Base-by-base conservation (phyloP, 2,113 vertebrate genomes). In the Entomyzon cyanotis region DNA sequence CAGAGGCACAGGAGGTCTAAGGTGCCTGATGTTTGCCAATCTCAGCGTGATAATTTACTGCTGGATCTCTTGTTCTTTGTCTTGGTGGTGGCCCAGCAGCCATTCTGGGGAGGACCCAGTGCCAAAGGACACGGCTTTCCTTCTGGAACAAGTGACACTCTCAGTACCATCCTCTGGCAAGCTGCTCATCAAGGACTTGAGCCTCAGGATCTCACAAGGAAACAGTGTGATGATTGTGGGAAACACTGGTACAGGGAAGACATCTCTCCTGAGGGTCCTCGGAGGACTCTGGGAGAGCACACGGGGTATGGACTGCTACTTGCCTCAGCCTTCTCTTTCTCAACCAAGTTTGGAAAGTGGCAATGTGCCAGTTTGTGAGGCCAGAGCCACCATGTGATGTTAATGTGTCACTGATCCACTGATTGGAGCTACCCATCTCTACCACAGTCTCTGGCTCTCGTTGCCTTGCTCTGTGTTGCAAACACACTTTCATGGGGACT, bases 191-290 rank as follows among this genome's bases (percentile, higher is more conserved):
- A 98, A 98, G 91, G 98, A 99, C 14, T 97, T 99, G 96, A 99
- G 92, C 90, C 97, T 99, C 87, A 98, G 92, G 90, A 97, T 99
- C 93, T 98, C 97, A 4, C 94, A 99, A 84, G 99, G 99, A n/a
- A 97, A 96, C 67, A 98, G 98, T 67, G 91, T 99, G 44, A 98
- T 99, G 84, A 98, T 99, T 96, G 98, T 98, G 33, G 99, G 99
- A 41, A 99, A 99, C 97, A 99, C 99, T 0, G 99, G 99, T 94
- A 99, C 99, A 0, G 99, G 99, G 89, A 99, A 99, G 97, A 99
- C 99, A 4, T 99, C 99, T 20, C 97, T 99, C 21, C 97, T 99
- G 67, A 98, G 99, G 76, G 98, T 98, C 75, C 99, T 99, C 7
- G 99, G 98, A 15, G 98, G 98, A 44, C 98, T 99, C 23, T 99